A percentile compares a stretch with the other conserved stretches of the same genome.
These are phyloP conservation scores for Polypterus bichir DNA, from an alignment of 2,113 vertebrate genomes.

Conservation along the genomic window DNA sequence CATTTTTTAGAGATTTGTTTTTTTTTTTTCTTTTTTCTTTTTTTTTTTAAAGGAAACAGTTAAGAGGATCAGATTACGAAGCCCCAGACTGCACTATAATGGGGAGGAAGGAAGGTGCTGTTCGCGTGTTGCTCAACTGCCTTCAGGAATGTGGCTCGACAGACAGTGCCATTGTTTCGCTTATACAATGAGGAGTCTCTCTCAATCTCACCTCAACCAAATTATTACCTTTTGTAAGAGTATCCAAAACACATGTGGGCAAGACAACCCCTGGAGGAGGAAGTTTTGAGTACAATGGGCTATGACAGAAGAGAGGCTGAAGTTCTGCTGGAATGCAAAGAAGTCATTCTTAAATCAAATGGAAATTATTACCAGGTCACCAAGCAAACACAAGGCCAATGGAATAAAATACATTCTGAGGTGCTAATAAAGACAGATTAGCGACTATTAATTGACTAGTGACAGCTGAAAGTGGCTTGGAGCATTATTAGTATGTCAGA, in stretches of 20 bases:
- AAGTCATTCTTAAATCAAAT: no score
- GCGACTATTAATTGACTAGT: no score
- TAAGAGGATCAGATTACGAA: neutral
- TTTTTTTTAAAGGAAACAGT: neutral
- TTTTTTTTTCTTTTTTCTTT: no score
- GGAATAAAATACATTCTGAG: no score
- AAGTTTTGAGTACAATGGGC: neutral
- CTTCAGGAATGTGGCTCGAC: neutral
- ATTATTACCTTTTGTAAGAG: constrained; percentile 6
- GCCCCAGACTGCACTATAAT: neutral
- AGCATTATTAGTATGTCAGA: no score
- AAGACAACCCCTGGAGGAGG: neutral
- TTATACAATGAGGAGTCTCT: neutral
- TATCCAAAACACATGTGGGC: neutral
- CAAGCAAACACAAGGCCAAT: no score
- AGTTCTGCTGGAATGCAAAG: no score
- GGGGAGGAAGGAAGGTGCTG: neutral
- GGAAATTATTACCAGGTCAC: no score
- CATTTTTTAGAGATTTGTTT: no score
- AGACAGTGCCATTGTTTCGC: constrained; percentile 7
- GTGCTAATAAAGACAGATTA: no score
- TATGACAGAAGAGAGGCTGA: neutral
- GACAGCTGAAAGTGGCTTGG: no score
- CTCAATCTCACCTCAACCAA: neutral
- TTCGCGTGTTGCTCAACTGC: constrained; percentile 4